These are phyloP conservation scores for Germaria angustata DNA, from an alignment of 2,888 invertebrate species.

Conservation along the genomic window DNA sequence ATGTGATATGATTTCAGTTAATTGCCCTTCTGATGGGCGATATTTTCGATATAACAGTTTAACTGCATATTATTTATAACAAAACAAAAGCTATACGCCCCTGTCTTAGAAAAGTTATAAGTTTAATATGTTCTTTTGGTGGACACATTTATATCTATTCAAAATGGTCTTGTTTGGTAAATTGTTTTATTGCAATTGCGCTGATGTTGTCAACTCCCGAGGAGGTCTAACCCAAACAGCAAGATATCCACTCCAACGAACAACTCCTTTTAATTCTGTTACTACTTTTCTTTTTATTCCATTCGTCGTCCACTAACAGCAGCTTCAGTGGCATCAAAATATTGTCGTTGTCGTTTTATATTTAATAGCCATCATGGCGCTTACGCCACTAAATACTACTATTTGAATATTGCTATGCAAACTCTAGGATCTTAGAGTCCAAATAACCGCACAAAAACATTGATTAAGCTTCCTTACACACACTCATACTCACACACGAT, in stretches of 20 bases:
- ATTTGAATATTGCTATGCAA: conserved; percentile 41
- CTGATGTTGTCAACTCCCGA: conserved; percentile 76
- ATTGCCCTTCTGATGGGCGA: too few relatives aligned
- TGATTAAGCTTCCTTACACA: conserved; percentile 55
- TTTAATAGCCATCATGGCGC: conserved; percentile 64
- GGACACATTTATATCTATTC: conserved; percentile 65
- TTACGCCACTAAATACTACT: conserved; percentile 30
- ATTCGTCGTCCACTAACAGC: background rate
- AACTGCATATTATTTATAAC: background rate
- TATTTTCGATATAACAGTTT: too few relatives aligned
- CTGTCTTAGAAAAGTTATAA: conserved; percentile 3
- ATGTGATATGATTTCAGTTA: too few relatives aligned
- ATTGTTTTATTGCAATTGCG: conserved; percentile 78
- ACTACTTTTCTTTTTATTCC: background rate
- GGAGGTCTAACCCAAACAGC: conserved; percentile 73
- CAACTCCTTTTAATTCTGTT: conserved; percentile 31
- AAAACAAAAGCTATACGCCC: background rate
- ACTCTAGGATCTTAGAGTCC: background rate
- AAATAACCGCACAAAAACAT: conserved; percentile 36
- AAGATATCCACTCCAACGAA: conserved; percentile 27
- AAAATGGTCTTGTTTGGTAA: conserved; percentile 72
- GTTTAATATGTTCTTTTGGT: conserved; percentile 58
- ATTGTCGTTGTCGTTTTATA: conserved; percentile 62
- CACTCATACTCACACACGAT: background rate
- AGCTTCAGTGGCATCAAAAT: conserved; percentile 55